Evolutionary conservation across 2,888 invertebrate species (phyloP).

Genomic region (Galerucella pusilla): DNA sequence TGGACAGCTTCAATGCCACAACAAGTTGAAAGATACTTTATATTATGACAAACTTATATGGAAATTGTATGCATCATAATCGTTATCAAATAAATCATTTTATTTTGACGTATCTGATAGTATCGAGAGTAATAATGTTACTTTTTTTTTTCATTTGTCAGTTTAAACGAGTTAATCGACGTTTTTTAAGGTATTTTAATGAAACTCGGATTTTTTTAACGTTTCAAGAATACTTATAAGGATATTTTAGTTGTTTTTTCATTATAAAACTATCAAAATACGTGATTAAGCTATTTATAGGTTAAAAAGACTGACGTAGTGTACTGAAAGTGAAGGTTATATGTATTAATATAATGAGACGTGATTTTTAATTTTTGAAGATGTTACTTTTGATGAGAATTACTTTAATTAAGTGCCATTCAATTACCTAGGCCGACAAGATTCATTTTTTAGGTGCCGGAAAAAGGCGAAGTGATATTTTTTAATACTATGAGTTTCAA

Average conservation of each 20-base stretch:
- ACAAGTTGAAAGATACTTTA: constrained; percentile 4
- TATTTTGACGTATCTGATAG: constrained; percentile 13
- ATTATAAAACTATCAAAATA: background rate
- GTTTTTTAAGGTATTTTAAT: background rate
- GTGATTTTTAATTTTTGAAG: background rate
- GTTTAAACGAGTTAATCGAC: constrained; percentile 10
- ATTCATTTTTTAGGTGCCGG: too few relatives aligned
- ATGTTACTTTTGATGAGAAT: background rate
- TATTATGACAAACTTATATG: constrained; percentile 10
- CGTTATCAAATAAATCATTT: constrained; percentile 13
- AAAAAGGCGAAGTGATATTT: too few relatives aligned
- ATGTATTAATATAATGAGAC: background rate
- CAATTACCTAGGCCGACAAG: too few relatives aligned
- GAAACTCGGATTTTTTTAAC: background rate
- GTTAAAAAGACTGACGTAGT: background rate
- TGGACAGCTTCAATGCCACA: constrained; percentile 16
- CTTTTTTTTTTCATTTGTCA: constrained; percentile 6
- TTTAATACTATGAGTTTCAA: too few relatives aligned
- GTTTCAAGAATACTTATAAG: background rate
- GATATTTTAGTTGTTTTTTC: background rate
- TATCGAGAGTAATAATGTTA: constrained; percentile 8
- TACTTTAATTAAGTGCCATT: too few relatives aligned
- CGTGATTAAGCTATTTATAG: background rate
- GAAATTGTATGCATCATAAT: constrained; percentile 7
- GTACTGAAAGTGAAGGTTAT: background rate